Evolutionary conservation across 2,113 vertebrate species (phyloP).

Genomic region (Taxidea taxus): DNA sequence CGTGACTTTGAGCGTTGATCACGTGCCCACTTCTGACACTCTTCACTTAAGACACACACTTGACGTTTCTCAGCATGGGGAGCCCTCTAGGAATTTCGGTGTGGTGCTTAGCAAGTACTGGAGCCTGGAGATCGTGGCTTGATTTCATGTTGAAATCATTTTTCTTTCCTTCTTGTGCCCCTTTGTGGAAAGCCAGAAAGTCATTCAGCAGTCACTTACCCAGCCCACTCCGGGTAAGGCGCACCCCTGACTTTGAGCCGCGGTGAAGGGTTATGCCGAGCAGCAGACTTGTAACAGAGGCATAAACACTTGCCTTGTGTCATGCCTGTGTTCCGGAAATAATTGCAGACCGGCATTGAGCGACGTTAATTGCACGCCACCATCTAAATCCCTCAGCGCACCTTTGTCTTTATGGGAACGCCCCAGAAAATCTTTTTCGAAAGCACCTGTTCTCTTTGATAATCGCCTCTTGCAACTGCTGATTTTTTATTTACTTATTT

Average conservation of each 20-base stretch:
- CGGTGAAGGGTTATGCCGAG: neutral
- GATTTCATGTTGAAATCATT: neutral
- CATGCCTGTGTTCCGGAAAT: neutral
- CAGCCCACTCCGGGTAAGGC: neutral
- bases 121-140: neutral
- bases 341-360: neutral
- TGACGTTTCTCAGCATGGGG: neutral
- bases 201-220: neutral
- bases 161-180: neutral
- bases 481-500: too few species aligned
- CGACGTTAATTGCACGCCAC: neutral
- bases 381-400: neutral
- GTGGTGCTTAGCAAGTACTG: neutral
- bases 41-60: neutral
- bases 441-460: neutral
- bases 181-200: neutral
- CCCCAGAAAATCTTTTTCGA: neutral
- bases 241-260: neutral
- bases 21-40: neutral
- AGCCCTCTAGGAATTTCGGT: neutral
- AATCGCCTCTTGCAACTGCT: constrained; percentile 12
- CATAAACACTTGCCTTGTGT: neutral
- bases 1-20: neutral
- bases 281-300: neutral
- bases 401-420: neutral